A percentile compares a stretch with the other conserved stretches of the same genome.
Evolutionary conservation across 2,888 invertebrate species (phyloP).

Genomic region (Lydus trimaculatus): DNA sequence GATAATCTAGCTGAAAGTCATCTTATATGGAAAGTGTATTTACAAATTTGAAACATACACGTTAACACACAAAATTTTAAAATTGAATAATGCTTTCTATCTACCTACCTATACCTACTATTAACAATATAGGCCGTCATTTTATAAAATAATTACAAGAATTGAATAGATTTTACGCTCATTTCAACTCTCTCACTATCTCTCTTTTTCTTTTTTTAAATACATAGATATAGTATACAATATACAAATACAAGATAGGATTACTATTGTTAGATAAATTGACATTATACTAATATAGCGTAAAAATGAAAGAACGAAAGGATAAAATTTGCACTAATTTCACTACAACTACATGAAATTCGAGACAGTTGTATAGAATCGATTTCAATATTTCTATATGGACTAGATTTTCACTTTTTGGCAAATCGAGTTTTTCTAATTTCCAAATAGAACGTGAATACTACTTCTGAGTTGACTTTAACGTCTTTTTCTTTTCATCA

Average conservation of each 20-base stretch:
- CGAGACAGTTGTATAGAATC: not conserved
- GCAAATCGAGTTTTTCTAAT: not conserved
- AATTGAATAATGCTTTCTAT: constrained; percentile 5
- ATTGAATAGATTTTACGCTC: constrained; percentile 7
- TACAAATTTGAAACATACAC: not conserved
- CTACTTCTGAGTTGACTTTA: too few species aligned
- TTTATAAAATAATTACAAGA: not conserved
- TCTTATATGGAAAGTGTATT: constrained; percentile 2
- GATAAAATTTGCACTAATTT: constrained; percentile 7
- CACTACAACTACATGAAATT: not conserved
- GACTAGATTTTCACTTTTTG: not conserved
- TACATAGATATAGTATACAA: too few species aligned
- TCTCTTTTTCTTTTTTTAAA: too few species aligned
- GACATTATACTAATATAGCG: not conserved
- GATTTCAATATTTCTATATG: not conserved
- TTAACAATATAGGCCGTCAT: not conserved
- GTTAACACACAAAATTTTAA: not conserved
- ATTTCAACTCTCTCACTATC: not conserved
- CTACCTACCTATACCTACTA: not conserved
- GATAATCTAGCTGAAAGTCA: not conserved
- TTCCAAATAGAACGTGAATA: not conserved
- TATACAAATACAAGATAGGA: not conserved
- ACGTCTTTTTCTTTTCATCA: too few species aligned
- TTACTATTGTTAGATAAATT: constrained; percentile 2
- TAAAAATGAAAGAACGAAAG: not conserved